Evolutionary conservation across 2,797 vertebrate genomes (phyloP).

Genomic region (Trematomus bernacchii): DNA sequence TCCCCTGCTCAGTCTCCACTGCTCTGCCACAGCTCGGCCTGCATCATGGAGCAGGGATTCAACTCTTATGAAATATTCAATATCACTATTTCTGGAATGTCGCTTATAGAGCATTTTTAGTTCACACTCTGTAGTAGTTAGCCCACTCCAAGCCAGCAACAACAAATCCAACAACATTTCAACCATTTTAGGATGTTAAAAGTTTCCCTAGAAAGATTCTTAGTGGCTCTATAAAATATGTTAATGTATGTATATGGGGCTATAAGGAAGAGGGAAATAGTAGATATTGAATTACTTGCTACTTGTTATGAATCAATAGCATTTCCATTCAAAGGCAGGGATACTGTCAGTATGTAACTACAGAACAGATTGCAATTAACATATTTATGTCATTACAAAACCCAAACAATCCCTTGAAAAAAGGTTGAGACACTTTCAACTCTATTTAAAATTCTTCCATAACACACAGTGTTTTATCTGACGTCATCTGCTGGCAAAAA

Average conservation of each 20-base stretch:
- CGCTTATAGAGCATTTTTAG: conserved; percentile 47
- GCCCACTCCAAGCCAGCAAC: background rate
- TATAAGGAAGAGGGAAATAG: background rate
- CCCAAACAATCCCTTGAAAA: background rate
- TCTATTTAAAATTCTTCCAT: background rate
- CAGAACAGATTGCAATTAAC: background rate
- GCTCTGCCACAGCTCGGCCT: conserved; percentile 68
- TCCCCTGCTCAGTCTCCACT: conserved; percentile 85
- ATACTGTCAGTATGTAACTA: background rate
- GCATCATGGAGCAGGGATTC: conserved; percentile 40
- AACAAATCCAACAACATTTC: conserved; percentile 23
- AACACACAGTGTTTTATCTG: background rate
- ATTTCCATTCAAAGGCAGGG: background rate
- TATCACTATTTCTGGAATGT: conserved; percentile 60
- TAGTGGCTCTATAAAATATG: background rate
- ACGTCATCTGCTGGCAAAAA: background rate
- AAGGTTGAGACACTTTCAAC: background rate
- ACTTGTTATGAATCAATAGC: background rate
- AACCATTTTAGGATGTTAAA: conserved; percentile 17
- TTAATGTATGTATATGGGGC: background rate
- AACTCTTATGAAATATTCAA: conserved; percentile 36
- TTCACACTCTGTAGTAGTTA: conserved; percentile 13
- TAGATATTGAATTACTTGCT: background rate
- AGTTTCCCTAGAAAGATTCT: background rate
- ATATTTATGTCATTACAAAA: background rate